Base-by-base conservation (phyloP, 2,797 vertebrate genomes). In the Chaenodraco wilsoni region DNA sequence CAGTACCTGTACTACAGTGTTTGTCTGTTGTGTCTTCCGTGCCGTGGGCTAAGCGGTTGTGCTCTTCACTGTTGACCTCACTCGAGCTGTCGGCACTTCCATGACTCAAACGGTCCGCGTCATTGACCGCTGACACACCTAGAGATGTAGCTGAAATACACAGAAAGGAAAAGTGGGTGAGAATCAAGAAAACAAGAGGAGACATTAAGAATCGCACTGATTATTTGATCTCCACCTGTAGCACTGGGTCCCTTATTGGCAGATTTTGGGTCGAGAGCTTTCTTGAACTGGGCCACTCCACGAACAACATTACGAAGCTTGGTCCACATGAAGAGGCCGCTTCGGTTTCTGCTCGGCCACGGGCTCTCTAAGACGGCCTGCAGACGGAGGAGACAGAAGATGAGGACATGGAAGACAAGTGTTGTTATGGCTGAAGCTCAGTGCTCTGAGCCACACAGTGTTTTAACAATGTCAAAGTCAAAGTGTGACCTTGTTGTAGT, bases 251-350 rank as follows among this genome's bases (percentile, higher is more conserved):
- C 90, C 76, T 71, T 93, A 60, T 83, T 87, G 17, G 88, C 55
- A 9, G 91, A 56, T 11, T 92, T 85, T 40, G 89, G 95, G 83
- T 88, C 91, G 37, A 96, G 86, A 37, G 94, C 93, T 13, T 95
- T 95, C 72, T 95, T 97, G 92, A 99, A 99, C 63, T 98, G 98
- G 3, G 93, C 92, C 70, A 97, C 95, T 60, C 96, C 97, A 21
- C 85, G 94, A 37, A 99, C 79, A 56, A 99, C 95, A 37, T 98
- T 98, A 5, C 97, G 95, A 61, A 99, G 89, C 89, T 99, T 99
- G 72, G 96, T 97, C 98, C 98, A 99, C 87, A 99, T 96, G 83
- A 99, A 98, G 72, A 94, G 93, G 48, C 98, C 97, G 15, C 98
- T 98, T 17, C 96, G 96, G 85, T 96, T 98, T 74, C 94, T 94